Conservation (phyloP, 37 sponge, comb jelly and placozoan genomes). For the Petrosia ficiformis region DNA sequence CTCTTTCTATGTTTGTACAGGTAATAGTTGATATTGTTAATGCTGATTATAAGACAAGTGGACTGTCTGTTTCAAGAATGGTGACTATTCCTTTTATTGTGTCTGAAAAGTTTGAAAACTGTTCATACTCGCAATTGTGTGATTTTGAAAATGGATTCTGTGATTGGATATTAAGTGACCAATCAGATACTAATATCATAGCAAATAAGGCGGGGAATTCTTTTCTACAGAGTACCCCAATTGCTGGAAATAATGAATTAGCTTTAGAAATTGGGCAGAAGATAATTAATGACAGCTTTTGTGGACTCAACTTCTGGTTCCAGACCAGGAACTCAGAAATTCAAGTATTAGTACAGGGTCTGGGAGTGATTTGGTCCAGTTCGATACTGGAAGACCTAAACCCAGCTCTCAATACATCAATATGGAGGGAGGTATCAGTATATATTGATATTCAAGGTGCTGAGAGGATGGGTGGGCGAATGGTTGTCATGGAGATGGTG, state of each 20-base stretch:
- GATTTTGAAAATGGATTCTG: slow-evolving; percentile 20
- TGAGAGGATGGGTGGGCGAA: background rate
- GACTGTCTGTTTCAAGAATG: background rate
- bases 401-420: background rate
- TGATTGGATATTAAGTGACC: slow-evolving; percentile 8
- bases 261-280: background rate
- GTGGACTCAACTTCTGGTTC: slow-evolving; percentile 4
- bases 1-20: slow-evolving; percentile 1
- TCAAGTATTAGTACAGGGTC: background rate
- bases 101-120: slow-evolving; percentile 17
- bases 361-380: slow-evolving; percentile 5
- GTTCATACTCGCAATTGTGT: slow-evolving; percentile 6
- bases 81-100: slow-evolving; percentile 13
- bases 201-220: background rate
- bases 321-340: background rate
- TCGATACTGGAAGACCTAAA: background rate
- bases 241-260: background rate
- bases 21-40: background rate
- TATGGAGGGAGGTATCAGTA: slow-evolving; percentile 24
- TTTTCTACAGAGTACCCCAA: background rate
- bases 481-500: slow-evolving; percentile 6
- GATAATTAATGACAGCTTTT: slow-evolving; percentile 37
- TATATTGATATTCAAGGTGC: slow-evolving; percentile 18
- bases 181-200: background rate
- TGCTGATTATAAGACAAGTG: slow-evolving; percentile 9